Percentiles rank a stretch among this genome's conserved stretches.
Conservation (phyloP, 1,140 invertebrate species). For the Ctenoplectra terminalis region DNA sequence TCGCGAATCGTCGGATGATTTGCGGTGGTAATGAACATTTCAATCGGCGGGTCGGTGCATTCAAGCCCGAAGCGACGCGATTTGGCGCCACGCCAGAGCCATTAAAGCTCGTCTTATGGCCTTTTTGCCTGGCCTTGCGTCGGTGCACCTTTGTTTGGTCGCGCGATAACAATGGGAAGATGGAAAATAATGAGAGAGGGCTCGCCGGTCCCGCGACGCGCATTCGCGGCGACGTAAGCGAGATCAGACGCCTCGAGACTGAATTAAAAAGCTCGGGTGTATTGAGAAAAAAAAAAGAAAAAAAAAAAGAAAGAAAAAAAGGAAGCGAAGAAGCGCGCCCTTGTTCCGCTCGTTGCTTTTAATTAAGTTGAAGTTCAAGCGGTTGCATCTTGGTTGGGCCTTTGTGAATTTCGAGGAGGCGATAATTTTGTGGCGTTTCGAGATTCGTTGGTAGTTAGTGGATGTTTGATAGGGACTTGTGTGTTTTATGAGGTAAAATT, state of each 20-base stretch:
- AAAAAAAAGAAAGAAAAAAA: neutral
- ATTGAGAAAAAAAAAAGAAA: constrained; percentile 6
- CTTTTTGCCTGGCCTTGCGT: too few species aligned
- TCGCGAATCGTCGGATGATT: constrained; percentile 61
- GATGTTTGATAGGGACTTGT: too few species aligned
- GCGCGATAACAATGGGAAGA: constrained; percentile 77
- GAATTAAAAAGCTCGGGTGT: constrained; percentile 42
- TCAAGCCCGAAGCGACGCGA: constrained; percentile 60
- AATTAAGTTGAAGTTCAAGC: constrained; percentile 29
- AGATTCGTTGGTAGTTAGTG: neutral
- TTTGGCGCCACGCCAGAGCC: constrained; percentile 76
- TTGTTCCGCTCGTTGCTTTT: constrained; percentile 28
- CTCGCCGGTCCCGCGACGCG: neutral
- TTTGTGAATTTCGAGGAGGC: constrained; percentile 14
- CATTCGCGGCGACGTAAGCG: neutral
- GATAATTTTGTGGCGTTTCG: neutral
- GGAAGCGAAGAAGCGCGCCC: neutral
- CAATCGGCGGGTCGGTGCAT: constrained; percentile 64
- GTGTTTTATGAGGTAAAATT: neutral
- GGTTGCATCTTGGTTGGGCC: neutral
- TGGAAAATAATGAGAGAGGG: constrained; percentile 72
- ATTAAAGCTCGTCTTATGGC: constrained; percentile 75
- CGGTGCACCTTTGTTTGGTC: constrained; percentile 77
- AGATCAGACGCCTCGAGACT: constrained; percentile 43
- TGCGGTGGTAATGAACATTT: constrained; percentile 70